Evolutionary conservation across 2,113 vertebrate genomes (phyloP).

Genomic region (Tachuris rubrigastra): DNA sequence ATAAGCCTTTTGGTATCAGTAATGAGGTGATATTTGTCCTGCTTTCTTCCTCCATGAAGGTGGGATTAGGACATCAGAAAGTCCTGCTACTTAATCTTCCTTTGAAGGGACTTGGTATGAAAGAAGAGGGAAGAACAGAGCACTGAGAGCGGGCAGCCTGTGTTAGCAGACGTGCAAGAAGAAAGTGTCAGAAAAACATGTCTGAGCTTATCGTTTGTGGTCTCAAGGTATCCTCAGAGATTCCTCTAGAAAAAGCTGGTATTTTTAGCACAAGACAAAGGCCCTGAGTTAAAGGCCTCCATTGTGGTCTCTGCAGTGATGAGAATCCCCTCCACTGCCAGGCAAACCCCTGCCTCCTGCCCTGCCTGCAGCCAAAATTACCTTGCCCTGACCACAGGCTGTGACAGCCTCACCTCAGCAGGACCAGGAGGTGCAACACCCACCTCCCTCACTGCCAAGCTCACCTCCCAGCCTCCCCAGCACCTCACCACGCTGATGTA

Average conservation of each 20-base stretch:
- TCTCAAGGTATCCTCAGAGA: not conserved
- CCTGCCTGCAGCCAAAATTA: not conserved
- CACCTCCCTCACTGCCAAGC: not conserved
- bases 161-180: not conserved
- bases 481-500: not conserved
- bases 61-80: not conserved
- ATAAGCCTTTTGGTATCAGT: not conserved
- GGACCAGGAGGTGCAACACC: not conserved
- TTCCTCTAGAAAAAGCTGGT: not conserved
- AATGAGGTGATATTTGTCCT: not conserved
- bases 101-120: not conserved
- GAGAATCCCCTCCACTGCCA: not conserved
- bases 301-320: rapidly evolving
- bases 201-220: not conserved
- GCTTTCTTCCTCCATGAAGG: not conserved
- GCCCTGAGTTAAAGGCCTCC: not conserved
- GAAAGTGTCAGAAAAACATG: not conserved
- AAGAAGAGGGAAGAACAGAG: not conserved
- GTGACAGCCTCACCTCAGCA: not conserved
- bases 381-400: no score
- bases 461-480: not conserved
- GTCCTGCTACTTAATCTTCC: not conserved
- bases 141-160: rapidly evolving
- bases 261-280: not conserved
- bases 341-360: not conserved